Evolutionary conservation across 2,797 vertebrate genomes (phyloP).

Genomic region (Pygocentrus nattereri): DNA sequence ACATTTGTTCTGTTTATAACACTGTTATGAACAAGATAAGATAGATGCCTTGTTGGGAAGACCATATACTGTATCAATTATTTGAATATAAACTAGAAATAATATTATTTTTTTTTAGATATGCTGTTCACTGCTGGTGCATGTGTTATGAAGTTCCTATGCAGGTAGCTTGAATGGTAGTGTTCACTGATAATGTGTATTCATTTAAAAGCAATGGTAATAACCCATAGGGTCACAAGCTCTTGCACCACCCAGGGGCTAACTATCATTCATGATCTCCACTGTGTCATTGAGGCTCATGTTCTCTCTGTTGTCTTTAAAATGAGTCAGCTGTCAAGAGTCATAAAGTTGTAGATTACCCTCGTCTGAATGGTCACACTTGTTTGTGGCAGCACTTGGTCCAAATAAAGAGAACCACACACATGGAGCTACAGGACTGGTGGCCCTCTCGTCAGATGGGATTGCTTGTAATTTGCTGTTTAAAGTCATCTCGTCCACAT

Average conservation of each 20-base stretch:
- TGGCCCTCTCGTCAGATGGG: slow-evolving; percentile 73
- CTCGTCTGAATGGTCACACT: slow-evolving; percentile 70
- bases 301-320: slow-evolving; percentile 66
- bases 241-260: neutral
- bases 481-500: slow-evolving; percentile 75
- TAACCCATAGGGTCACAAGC: neutral
- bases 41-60: no score
- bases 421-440: slow-evolving; percentile 63
- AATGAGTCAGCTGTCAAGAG: slow-evolving; percentile 70
- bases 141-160: no score
- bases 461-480: slow-evolving; percentile 76
- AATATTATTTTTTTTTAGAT: no score
- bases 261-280: slow-evolving; percentile 68
- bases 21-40: no score
- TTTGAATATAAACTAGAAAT: no score
- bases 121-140: no score
- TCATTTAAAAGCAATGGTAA: neutral
- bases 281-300: slow-evolving; percentile 68
- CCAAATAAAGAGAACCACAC: slow-evolving; percentile 68
- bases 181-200: neutral
- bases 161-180: neutral
- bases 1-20: no score
- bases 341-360: slow-evolving; percentile 71
- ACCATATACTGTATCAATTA: no score
- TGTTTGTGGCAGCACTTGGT: slow-evolving; percentile 67